Percentiles rank a stretch among this genome's conserved stretches.
Conservation (phyloP, 2,888 invertebrate species). For the Latheticus oryzae region DNA sequence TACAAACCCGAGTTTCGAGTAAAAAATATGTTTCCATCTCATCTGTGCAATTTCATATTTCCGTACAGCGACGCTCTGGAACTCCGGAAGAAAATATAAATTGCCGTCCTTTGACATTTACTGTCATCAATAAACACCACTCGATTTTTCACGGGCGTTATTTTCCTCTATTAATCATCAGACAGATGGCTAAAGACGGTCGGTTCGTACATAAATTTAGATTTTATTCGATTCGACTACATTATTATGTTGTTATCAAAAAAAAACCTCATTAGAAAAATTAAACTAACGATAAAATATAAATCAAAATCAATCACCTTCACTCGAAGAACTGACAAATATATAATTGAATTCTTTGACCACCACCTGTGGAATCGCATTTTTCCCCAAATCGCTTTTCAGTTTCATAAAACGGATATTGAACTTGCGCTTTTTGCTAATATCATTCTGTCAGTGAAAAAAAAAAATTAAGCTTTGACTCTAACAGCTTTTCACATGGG, state of each 20-base stretch:
- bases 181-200: conserved; percentile 48
- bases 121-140: conserved; percentile 58
- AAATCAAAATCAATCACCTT: conserved; percentile 44
- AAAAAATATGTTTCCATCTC: conserved; percentile 49
- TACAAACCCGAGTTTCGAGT: conserved; percentile 25
- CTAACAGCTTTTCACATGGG: conserved; percentile 10
- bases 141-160: conserved; percentile 55
- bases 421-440: conserved; percentile 23
- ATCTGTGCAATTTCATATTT: conserved; percentile 47
- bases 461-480: too few species aligned
- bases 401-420: conserved; percentile 40
- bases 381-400: conserved; percentile 36
- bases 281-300: conserved; percentile 19
- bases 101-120: conserved; percentile 56
- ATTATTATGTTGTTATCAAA: too few species aligned
- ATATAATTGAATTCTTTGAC: conserved; percentile 42
- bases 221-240: conserved; percentile 32
- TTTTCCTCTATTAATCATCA: conserved; percentile 57
- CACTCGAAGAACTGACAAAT: conserved; percentile 40
- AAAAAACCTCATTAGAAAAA: too few species aligned
- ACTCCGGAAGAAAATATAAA: conserved; percentile 55
- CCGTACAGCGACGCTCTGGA: conserved; percentile 38
- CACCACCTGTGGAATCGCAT: conserved; percentile 44
- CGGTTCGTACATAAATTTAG: conserved; percentile 39
- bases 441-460: too few species aligned